phyloP scores from a whole-genome alignment of 1,140 invertebrate genomes.

The Brachionus rotundiformis region DNA sequence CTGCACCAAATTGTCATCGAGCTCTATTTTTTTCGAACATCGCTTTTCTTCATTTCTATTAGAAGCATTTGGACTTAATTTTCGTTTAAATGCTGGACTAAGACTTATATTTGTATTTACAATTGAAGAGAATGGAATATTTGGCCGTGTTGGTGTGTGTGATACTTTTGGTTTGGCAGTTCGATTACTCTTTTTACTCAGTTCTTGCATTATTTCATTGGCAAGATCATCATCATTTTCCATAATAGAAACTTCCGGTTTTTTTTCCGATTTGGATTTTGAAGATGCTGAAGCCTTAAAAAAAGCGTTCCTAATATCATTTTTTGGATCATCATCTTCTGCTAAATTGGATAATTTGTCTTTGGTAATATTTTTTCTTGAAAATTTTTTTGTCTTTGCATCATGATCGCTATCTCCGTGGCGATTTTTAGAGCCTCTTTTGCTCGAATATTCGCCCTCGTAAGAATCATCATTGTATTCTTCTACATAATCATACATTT shows the following conservation, averaged over 20 bases:
- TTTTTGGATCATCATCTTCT: slow-evolving; percentile 32
- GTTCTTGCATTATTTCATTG: slow-evolving; percentile 48
- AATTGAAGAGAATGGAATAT: slow-evolving; percentile 34
- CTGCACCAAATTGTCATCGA: slow-evolving; percentile 44
- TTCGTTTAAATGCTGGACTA: slow-evolving; percentile 25
- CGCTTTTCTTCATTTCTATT: slow-evolving; percentile 11
- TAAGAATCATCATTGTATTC: slow-evolving; percentile 14
- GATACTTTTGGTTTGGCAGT: not conserved
- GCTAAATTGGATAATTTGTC: slow-evolving; percentile 4
- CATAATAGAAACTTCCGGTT: not conserved
- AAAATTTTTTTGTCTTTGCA: not conserved
- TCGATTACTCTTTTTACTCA: slow-evolving; percentile 20
- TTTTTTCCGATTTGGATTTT: slow-evolving; percentile 45
- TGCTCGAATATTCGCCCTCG: not conserved
- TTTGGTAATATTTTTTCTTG: slow-evolving; percentile 15
- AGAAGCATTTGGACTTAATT: slow-evolving; percentile 25
- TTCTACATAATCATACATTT: slow-evolving; percentile 44
- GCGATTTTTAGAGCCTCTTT: slow-evolving; percentile 25
- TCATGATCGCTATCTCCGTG: not conserved
- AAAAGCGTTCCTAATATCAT: slow-evolving; percentile 18
- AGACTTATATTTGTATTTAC: slow-evolving; percentile 14
- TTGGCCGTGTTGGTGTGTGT: not conserved
- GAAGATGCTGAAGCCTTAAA: slow-evolving; percentile 3
- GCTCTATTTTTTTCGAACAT: slow-evolving; percentile 44
- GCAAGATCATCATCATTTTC: slow-evolving; percentile 40